These are phyloP conservation scores for Sinosuthora webbiana DNA, from an alignment of 2,113 vertebrate genomes.

Conservation along the genomic window DNA sequence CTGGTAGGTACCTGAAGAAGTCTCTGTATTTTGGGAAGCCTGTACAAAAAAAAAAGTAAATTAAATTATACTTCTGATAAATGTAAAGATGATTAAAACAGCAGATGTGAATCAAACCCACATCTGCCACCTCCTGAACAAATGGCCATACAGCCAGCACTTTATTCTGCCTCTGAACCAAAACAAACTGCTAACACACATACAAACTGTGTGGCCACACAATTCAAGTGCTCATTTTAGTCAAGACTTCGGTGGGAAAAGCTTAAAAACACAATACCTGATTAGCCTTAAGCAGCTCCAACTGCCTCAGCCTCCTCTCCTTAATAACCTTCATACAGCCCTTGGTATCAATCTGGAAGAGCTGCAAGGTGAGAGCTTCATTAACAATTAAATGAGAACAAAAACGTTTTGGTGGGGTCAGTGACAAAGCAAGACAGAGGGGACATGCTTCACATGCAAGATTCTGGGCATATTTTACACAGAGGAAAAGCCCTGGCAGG, in stretches of 20 bases:
- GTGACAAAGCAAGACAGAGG: background rate
- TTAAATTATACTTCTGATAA: background rate
- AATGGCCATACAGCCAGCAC: background rate
- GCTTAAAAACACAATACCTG: slow-evolving; percentile 44
- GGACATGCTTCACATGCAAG: background rate
- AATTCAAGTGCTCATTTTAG: background rate
- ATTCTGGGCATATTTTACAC: background rate
- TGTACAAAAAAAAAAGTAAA: slow-evolving; percentile 14
- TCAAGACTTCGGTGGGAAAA: background rate
- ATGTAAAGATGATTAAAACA: background rate
- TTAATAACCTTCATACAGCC: slow-evolving; percentile 85
- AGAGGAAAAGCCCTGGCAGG: background rate
- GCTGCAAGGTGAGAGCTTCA: slow-evolving; percentile 44
- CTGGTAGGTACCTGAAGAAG: slow-evolving; percentile 59
- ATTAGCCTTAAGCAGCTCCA: background rate
- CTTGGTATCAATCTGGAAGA: slow-evolving; percentile 76
- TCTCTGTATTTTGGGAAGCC: background rate
- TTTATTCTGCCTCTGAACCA: background rate
- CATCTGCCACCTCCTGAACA: background rate
- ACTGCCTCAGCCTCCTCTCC: slow-evolving; percentile 33
- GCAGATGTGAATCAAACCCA: background rate
- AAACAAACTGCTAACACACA: background rate
- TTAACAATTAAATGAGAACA: background rate
- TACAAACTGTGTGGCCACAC: background rate
- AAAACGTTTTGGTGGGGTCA: background rate